Evolutionary conservation across 2,888 invertebrate species (phyloP), one percentile per base, ranked within the genome.

Genomic region (Melipona beecheii): DNA sequence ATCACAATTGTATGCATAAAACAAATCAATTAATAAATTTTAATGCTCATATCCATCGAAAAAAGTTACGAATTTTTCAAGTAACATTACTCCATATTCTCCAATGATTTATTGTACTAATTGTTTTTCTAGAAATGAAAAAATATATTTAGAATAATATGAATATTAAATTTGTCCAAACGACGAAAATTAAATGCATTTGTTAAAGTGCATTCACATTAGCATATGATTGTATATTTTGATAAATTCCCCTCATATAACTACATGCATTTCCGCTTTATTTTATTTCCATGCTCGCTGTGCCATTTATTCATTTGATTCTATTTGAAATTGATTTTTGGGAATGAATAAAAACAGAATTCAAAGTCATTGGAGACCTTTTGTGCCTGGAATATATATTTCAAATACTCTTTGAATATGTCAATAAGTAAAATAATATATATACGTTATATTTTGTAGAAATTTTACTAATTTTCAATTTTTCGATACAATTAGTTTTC

Each of bases 171-270:
- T 54, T 65, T 24, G 36, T 15, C n/a, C 62, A 54, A 65, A 31
- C 19, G 24, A 11, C 2, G 24, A 21, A 43, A 13, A 54, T 52
- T 36, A 24, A 19, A 54, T n/a, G 24, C 21, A 54, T 74, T 65
- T 74, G 19, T 36, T 65, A 36, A 60, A 31, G 62, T 62, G 73
- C 36, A 36, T 31, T 64, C 62, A 31, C 49, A 31, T 62, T 36
- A 43, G 52, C 74, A 54, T 64, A 65, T 54, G 21, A 73, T 62
- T 73, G 52, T 66, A 43, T 66, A 75, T 56, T 66, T 56, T 36
- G 36, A 49, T 56, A 54, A 66, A 5, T 56, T 73, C 60, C 72
- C 11, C 13, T 50, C 31, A 19, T 50, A n/a, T 17, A 49, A 49
- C 24, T 6, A 21, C 31, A 11, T 43, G 43, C 43, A 73, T 73